phyloP scores from a whole-genome alignment of 2,888 invertebrate genomes.

The Steromphala cineraria region DNA sequence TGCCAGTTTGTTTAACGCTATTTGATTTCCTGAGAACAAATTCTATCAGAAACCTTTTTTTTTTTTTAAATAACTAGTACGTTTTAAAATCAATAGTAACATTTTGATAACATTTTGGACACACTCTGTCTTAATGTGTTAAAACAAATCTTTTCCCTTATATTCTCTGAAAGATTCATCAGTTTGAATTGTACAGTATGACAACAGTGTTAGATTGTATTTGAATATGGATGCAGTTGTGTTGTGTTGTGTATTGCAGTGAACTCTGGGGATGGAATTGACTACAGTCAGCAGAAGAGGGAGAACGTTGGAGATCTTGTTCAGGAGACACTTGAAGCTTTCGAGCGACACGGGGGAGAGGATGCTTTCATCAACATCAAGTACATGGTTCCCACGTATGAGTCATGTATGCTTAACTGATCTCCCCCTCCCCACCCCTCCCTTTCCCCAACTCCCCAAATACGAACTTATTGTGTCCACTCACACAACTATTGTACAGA shows the following conservation, averaged over 20 bases:
- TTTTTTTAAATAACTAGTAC: too few relatives aligned
- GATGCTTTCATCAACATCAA: constrained; percentile 98
- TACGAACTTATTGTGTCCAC: not conserved
- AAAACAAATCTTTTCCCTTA: too few relatives aligned
- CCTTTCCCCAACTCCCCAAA: not conserved
- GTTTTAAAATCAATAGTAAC: too few relatives aligned
- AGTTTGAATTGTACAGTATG: not conserved
- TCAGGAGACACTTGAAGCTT: constrained; percentile 91
- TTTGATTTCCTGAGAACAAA: too few relatives aligned
- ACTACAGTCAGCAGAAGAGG: constrained; percentile 89
- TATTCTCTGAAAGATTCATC: too few relatives aligned
- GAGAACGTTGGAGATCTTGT: constrained; percentile 93
- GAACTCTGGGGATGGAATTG: constrained; percentile 91
- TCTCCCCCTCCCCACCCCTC: not conserved
- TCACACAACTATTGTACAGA: not conserved
- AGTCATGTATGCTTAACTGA: constrained; percentile 82
- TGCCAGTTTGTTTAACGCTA: too few relatives aligned
- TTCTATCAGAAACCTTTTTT: too few relatives aligned
- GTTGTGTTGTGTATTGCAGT: constrained; percentile 79
- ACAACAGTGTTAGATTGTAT: not conserved
- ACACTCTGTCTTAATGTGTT: too few relatives aligned
- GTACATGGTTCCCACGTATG: constrained; percentile 97
- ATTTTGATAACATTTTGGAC: too few relatives aligned
- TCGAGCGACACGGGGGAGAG: constrained; percentile 94
- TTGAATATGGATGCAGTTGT: too few relatives aligned